Conservation (phyloP, 2,888 invertebrate genomes). For the Glyphotaelius pellucidus region DNA sequence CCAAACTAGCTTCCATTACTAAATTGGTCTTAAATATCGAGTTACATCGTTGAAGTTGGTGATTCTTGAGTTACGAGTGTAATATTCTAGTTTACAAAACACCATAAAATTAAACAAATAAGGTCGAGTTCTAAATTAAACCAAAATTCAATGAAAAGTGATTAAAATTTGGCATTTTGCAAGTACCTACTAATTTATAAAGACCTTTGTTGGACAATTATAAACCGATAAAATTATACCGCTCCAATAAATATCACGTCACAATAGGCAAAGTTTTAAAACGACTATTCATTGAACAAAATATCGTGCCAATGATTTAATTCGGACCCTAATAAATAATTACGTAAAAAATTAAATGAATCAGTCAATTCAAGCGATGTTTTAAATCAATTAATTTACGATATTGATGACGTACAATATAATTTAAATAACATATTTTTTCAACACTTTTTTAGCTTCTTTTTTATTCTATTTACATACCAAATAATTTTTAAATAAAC, state of each 20-base stretch:
- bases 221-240: conserved; percentile 35
- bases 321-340: neutral
- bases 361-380: neutral
- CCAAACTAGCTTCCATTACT: neutral
- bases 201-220: conserved; percentile 33
- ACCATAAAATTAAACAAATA: conserved; percentile 27
- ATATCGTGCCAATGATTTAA: neutral
- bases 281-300: conserved; percentile 1
- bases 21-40: neutral
- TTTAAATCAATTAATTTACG: neutral
- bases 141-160: neutral
- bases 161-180: conserved; percentile 35
- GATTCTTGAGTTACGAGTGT: neutral
- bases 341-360: neutral
- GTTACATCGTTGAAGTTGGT: neutral
- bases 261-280: conserved; percentile 5
- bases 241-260: conserved; percentile 18
- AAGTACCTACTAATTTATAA: conserved; percentile 3
- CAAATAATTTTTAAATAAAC: no score
- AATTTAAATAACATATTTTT: neutral
- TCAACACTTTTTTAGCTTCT: neutral
- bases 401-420: neutral
- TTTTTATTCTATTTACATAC: no score
- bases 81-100: neutral
- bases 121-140: conserved; percentile 29